Evolutionary conservation across 2,113 vertebrate genomes (phyloP).

Genomic region (Marmota monax): DNA sequence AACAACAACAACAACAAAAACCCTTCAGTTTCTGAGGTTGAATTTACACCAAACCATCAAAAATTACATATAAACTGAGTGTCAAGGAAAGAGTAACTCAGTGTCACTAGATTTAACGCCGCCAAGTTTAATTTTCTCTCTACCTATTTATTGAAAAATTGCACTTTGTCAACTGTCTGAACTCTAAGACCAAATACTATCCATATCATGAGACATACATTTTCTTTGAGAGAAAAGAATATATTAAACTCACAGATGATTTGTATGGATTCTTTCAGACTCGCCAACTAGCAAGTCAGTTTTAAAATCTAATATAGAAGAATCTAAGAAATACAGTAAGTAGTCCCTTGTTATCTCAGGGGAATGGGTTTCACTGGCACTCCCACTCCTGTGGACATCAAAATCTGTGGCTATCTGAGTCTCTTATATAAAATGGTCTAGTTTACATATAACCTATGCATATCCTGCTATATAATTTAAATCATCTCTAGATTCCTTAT

Average conservation of each 20-base stretch:
- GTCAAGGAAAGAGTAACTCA: not conserved
- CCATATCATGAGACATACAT: not conserved
- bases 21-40: not conserved
- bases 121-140: not conserved
- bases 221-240: conserved; percentile 10
- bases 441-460: not conserved
- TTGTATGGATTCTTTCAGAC: not conserved
- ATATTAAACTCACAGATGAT: not conserved
- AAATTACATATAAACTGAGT: conserved; percentile 8
- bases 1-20: too few species aligned
- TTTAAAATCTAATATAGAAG: not conserved
- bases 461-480: not conserved
- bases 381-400: not conserved
- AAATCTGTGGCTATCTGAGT: not conserved
- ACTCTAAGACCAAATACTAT: not conserved
- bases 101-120: not conserved
- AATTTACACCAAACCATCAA: conserved; percentile 50
- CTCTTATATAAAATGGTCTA: not conserved
- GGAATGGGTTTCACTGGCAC: not conserved
- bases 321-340: not conserved
- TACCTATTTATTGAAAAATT: not conserved
- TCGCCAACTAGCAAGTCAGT: not conserved
- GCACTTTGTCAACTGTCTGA: not conserved
- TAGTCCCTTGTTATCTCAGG: not conserved
- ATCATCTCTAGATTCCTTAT: not conserved